Conservation (phyloP, 2,888 invertebrate species). For the Pardosa pseudoannulata region DNA sequence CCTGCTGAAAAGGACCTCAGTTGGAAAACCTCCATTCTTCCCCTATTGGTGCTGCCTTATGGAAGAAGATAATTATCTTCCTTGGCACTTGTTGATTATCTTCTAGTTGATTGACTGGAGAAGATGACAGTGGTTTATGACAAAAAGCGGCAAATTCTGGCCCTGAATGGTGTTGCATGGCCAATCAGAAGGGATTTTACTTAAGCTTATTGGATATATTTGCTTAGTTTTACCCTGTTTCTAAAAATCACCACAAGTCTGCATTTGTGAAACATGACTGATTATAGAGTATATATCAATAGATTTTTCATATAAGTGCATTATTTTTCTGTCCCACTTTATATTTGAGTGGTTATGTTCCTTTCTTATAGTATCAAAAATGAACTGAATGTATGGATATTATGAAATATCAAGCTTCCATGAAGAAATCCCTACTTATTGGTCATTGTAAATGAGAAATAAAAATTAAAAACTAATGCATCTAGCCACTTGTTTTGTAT, state of each 20-base stretch:
- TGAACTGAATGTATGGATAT: no score
- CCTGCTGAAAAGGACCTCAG: slow-evolving; percentile 11
- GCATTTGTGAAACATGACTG: no score
- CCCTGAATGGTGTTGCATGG: background rate
- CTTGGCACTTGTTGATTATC: slow-evolving; percentile 67
- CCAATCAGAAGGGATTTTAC: slow-evolving; percentile 51
- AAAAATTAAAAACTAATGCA: background rate
- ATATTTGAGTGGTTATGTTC: no score
- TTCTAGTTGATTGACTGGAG: slow-evolving; percentile 68
- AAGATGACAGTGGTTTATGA: slow-evolving; percentile 34
- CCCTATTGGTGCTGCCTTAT: slow-evolving; percentile 69
- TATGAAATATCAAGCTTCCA: no score
- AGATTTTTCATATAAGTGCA: no score
- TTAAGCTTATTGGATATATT: background rate
- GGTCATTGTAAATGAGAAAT: slow-evolving; percentile 27
- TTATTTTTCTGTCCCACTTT: no score
- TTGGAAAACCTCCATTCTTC: slow-evolving; percentile 47
- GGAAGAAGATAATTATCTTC: slow-evolving; percentile 55
- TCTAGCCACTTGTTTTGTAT: slow-evolving; percentile 40
- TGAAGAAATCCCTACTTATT: slow-evolving; percentile 47
- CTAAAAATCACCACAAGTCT: background rate
- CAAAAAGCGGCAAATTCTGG: slow-evolving; percentile 17
- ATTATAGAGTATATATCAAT: no score
- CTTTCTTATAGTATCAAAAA: no score
- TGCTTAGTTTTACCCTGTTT: background rate